phyloP scores from a whole-genome alignment of 2,797 vertebrate genomes.

The Chelonia mydas region DNA sequence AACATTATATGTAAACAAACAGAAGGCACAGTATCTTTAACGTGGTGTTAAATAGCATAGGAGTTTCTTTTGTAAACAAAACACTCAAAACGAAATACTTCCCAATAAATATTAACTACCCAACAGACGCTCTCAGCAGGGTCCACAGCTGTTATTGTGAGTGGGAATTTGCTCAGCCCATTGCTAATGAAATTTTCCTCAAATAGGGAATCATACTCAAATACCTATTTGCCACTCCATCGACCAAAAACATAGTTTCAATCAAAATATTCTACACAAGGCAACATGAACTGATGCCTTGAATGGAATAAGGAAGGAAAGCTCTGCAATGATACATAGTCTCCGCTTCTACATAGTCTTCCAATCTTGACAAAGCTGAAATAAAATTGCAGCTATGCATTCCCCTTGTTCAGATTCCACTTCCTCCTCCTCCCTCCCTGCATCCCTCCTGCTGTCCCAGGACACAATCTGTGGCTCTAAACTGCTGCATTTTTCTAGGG shows the following conservation, averaged over 20 bases:
- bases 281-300: slow-evolving; percentile 7
- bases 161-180: slow-evolving; percentile 59
- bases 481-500: not conserved
- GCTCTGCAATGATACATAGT: not conserved
- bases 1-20: slow-evolving; percentile 65
- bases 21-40: slow-evolving; percentile 62
- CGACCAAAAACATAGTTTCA: not conserved
- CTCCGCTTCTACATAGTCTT: slow-evolving; percentile 13
- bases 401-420: not conserved
- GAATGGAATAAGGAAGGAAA: not conserved
- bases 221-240: slow-evolving; percentile 54
- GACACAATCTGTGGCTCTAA: not conserved
- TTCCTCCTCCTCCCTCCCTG: not conserved
- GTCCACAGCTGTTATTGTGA: slow-evolving; percentile 64
- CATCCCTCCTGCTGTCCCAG: not conserved
- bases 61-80: slow-evolving; percentile 73
- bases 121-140: slow-evolving; percentile 75
- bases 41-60: slow-evolving; percentile 33
- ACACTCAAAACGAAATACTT: slow-evolving; percentile 48
- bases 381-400: not conserved
- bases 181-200: slow-evolving; percentile 52
- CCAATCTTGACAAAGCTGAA: not conserved
- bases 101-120: slow-evolving; percentile 61
- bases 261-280: slow-evolving; percentile 41
- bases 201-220: slow-evolving; percentile 23